phyloP scores from a whole-genome alignment of 2,113 vertebrate genomes.

The Xiphophorus couchianus region DNA sequence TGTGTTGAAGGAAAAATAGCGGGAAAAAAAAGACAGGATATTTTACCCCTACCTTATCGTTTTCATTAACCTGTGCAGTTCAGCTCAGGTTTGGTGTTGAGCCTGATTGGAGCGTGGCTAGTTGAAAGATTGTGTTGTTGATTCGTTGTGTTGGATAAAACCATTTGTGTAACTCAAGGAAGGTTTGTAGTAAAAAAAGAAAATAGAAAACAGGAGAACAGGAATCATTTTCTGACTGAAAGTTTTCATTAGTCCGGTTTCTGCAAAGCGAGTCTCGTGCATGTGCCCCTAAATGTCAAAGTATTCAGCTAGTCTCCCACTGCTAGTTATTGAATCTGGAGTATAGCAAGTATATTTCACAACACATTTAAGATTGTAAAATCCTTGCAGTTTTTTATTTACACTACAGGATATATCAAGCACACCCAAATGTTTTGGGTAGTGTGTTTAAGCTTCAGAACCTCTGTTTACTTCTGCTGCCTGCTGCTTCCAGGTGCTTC shows the following conservation, averaged over 20 bases:
- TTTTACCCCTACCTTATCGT: constrained; percentile 16
- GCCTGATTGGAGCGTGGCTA: not conserved
- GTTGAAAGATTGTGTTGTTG: not conserved
- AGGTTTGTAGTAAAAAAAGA: not conserved
- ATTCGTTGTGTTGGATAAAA: not conserved
- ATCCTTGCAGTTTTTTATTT: too few species aligned
- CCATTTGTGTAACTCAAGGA: not conserved
- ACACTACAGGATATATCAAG: too few species aligned
- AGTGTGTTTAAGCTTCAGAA: too few species aligned
- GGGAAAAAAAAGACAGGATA: not conserved
- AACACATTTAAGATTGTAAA: too few species aligned
- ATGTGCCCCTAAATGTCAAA: too few species aligned
- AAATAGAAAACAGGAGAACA: not conserved
- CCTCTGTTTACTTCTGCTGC: too few species aligned
- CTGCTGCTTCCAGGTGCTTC: too few species aligned
- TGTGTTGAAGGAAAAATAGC: constrained; percentile 28
- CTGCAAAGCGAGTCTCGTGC: too few species aligned
- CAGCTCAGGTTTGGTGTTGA: not conserved
- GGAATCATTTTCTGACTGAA: not conserved
- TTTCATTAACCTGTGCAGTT: not conserved
- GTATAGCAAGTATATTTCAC: too few species aligned
- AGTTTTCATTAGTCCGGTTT: not conserved
- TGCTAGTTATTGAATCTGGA: too few species aligned
- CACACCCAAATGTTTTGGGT: too few species aligned
- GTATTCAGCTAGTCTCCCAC: too few species aligned